phyloP scores from a whole-genome alignment of 2,113 vertebrate genomes.

The Pachyramphus minor region DNA sequence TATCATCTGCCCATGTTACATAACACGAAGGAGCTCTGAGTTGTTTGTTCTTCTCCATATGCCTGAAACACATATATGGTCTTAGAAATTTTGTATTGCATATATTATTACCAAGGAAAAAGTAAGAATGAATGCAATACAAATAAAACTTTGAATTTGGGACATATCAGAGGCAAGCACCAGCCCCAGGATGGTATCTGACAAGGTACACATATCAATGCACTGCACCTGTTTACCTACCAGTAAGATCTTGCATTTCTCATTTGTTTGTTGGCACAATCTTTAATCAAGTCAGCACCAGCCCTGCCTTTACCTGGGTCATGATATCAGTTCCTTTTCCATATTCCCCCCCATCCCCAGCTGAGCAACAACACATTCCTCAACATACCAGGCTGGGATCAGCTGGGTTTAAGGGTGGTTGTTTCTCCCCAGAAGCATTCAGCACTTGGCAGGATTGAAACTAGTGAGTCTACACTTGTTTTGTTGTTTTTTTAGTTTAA shows the following conservation, averaged over 20 bases:
- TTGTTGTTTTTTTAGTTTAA: background rate
- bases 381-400: background rate
- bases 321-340: background rate
- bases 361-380: background rate
- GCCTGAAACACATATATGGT: background rate
- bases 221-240: background rate
- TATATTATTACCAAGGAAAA: background rate
- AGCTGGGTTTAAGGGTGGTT: background rate
- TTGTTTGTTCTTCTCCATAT: background rate
- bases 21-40: background rate
- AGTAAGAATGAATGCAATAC: background rate
- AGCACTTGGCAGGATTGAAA: background rate
- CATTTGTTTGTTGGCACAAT: background rate
- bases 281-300: background rate
- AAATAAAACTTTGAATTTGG: background rate
- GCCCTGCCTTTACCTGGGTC: background rate
- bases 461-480: background rate
- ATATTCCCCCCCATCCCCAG: background rate
- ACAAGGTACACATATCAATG: background rate
- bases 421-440: background rate
- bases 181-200: background rate
- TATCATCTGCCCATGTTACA: slow-evolving; percentile 19
- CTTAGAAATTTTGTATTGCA: background rate
- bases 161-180: background rate
- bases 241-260: background rate